These are phyloP conservation scores for Marcusenius ussheri DNA, from an alignment of 2,113 vertebrate species.

Conservation along the genomic window DNA sequence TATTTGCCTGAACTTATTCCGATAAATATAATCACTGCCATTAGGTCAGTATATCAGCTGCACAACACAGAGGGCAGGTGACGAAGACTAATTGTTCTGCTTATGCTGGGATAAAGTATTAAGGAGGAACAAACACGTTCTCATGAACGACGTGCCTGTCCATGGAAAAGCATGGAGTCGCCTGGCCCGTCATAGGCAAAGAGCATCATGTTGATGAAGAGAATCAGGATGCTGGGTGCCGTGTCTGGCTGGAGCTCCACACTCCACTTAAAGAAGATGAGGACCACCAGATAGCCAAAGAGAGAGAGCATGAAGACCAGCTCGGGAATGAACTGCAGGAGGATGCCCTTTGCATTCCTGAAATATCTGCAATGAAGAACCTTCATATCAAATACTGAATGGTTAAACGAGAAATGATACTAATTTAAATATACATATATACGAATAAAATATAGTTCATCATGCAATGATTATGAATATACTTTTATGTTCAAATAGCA, in stretches of 20 bases:
- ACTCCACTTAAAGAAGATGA: constrained; percentile 48
- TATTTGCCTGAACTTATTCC: not conserved
- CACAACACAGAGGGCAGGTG: not conserved
- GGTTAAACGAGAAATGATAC: not conserved
- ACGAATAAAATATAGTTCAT: not conserved
- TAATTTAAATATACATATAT: not conserved
- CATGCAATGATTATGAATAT: not conserved
- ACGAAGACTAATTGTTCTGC: not conserved
- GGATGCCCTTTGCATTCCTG: constrained; percentile 28
- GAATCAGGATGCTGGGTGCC: constrained; percentile 44
- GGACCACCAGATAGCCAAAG: constrained; percentile 44
- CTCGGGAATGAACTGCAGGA: constrained; percentile 43
- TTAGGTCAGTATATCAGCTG: not conserved
- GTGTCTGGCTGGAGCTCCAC: constrained; percentile 20
- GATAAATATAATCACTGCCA: not conserved
- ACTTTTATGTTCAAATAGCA: not conserved
- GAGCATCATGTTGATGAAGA: constrained; percentile 51
- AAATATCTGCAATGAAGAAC: constrained; percentile 34
- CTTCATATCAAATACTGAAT: not conserved
- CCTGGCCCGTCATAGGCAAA: constrained; percentile 30
- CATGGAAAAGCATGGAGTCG: constrained; percentile 26
- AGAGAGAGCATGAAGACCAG: constrained; percentile 40
- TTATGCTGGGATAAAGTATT: not conserved
- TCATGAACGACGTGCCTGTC: constrained; percentile 30
- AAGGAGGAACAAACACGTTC: not conserved